phyloP scores from a whole-genome alignment of 2,888 invertebrate genomes.

The Gari tellinella region DNA sequence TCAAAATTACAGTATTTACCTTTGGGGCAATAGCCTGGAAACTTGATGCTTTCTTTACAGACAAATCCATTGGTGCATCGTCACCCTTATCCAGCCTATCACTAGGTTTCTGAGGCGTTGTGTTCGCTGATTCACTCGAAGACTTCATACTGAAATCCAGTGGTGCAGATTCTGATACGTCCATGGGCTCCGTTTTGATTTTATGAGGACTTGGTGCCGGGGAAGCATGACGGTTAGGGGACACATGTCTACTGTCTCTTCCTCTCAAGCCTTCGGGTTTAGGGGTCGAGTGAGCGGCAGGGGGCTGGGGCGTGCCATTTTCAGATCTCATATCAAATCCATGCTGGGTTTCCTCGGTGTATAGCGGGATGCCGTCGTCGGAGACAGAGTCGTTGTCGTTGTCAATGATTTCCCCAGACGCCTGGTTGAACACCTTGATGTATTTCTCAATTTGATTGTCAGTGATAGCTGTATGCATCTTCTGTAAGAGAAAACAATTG shows the following conservation, averaged over 20 bases:
- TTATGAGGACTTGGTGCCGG: constrained; percentile 21
- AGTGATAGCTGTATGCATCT: constrained; percentile 81
- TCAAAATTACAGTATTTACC: constrained; percentile 15
- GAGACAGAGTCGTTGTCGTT: constrained; percentile 56
- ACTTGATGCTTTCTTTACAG: constrained; percentile 59
- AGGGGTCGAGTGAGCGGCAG: constrained; percentile 66
- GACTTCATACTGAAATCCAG: constrained; percentile 79
- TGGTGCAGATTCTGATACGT: constrained; percentile 66
- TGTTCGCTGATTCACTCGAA: constrained; percentile 31
- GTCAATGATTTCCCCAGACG: constrained; percentile 48
- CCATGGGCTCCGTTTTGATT: constrained; percentile 62
- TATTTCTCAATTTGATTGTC: constrained; percentile 72
- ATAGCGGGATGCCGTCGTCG: constrained; percentile 62
- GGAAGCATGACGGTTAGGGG: constrained; percentile 40
- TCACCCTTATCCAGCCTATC: constrained; percentile 22
- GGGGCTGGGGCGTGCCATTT: constrained; percentile 54
- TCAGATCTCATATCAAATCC: constrained; percentile 29
- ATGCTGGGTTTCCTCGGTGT: constrained; percentile 45
- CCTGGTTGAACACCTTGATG: constrained; percentile 71
- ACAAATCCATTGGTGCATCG: constrained; percentile 75
- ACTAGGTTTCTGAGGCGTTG: neutral
- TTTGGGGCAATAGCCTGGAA: neutral
- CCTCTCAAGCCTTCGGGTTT: constrained; percentile 40
- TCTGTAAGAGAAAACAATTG: too few relatives aligned
- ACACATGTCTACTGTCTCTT: constrained; percentile 36